phyloP scores from a whole-genome alignment of 2,797 vertebrate genomes.

The Brotula barbata region DNA sequence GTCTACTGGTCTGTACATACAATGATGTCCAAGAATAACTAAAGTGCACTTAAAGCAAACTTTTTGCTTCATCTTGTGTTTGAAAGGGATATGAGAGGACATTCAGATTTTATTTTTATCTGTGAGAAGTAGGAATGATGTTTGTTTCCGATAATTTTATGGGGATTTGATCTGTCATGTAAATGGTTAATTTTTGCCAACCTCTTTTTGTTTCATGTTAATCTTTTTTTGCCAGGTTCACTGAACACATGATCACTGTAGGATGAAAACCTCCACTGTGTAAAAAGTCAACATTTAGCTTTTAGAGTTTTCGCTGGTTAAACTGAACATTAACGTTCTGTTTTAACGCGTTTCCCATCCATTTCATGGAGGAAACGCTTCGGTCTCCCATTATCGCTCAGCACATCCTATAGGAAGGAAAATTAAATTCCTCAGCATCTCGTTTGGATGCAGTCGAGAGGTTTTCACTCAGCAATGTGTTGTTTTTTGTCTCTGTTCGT shows the following conservation, averaged over 20 bases:
- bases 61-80: neutral
- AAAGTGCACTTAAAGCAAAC: slow-evolving; percentile 51
- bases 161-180: neutral
- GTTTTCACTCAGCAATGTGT: slow-evolving; percentile 16
- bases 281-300: no score
- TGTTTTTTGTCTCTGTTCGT: slow-evolving; percentile 37
- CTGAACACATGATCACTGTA: neutral
- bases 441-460: neutral
- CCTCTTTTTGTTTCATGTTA: slow-evolving; percentile 7
- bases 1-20: neutral
- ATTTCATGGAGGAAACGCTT: no score
- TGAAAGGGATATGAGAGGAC: neutral
- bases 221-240: neutral
- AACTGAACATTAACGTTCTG: neutral
- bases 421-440: neutral
- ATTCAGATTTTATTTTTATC: neutral
- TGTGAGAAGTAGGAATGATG: neutral
- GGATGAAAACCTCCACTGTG: neutral
- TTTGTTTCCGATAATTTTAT: neutral
- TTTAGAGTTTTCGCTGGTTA: no score
- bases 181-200: neutral
- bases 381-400: neutral
- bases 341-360: neutral
- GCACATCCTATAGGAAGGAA: neutral
- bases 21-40: slow-evolving; percentile 11